phyloP scores from a whole-genome alignment of 2,113 vertebrate genomes.

The Corydoras maculifer region DNA sequence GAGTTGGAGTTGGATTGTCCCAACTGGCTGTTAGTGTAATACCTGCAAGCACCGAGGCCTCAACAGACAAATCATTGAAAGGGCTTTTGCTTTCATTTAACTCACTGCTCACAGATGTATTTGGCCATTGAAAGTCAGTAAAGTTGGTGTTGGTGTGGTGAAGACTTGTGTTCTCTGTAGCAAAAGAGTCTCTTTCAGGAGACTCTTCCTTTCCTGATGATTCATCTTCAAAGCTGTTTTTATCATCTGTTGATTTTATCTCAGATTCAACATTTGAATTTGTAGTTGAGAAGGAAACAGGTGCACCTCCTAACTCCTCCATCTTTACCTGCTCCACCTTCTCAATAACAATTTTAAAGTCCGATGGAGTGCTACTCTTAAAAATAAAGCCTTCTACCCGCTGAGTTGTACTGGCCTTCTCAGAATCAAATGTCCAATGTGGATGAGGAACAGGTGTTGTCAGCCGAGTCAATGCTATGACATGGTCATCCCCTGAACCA shows the following conservation, averaged over 20 bases:
- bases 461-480: no score
- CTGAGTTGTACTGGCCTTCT: no score
- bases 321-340: no score
- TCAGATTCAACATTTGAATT: no score
- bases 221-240: constrained; percentile 17
- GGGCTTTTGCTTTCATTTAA: constrained; percentile 8
- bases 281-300: no score
- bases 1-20: constrained; percentile 35
- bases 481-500: constrained; percentile 29
- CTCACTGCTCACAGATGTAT: constrained; percentile 26
- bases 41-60: constrained; percentile 51
- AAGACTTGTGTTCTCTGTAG: constrained; percentile 8
- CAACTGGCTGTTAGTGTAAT: constrained; percentile 39
- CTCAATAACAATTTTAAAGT: no score
- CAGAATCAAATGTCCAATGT: no score
- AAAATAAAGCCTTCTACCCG: no score
- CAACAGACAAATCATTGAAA: constrained; percentile 16
- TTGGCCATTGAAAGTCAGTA: constrained; percentile 2
- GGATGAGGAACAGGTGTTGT: no score
- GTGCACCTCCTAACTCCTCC: no score
- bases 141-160: constrained; percentile 16
- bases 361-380: no score
- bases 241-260: not conserved
- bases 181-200: constrained; percentile 23
- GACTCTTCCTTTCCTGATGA: constrained; percentile 22